Evolutionary conservation across 1,140 invertebrate genomes (phyloP), one percentile per base, ranked within the genome.

Genomic region (Liolophura sinensis): DNA sequence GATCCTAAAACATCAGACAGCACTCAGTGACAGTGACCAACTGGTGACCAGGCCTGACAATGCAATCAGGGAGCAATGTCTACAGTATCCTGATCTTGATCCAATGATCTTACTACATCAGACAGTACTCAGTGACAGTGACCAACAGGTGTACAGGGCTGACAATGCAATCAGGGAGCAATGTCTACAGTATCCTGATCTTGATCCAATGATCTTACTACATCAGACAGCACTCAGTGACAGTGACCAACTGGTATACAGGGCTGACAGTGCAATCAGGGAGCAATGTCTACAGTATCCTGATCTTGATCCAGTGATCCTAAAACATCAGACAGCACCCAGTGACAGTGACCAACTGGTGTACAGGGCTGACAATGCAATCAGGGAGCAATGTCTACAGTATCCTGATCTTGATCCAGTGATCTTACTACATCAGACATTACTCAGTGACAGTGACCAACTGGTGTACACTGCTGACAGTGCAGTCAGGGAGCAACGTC

Each of bases 331-430:
- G 46, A 65, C 59, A 58, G 50, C 47, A 40, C 54, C 22, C 60
- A 64, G 3, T 73, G 71, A 63, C 66, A 73, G 62, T 71, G 73
- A 73, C 72, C 60, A 49, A 59, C 62, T 48, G 70, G 69, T 15
- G 49, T 46, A 58, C 56, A 27, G 27, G 3, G 49, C 20, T 65
- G 64, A 60, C 55, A 60, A 47, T 68, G 66, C 46, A n/a, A n/a
- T n/a, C n/a, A n/a, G 14, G 51, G 31, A 20, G 56, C 40, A n/a
- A n/a, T 15, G 58, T 24, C 9, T 60, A 24, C 54, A 55, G 27
- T 40, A 31, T n/a, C n/a, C n/a, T n/a, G n/a, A n/a, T n/a, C n/a
- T n/a, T n/a, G n/a, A n/a, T 24, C 24, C 58, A 60, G 24, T 60
- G 58, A 60, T 40, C 27, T 24, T 18, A n/a, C 14, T 50, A 15